A percentile compares a stretch with the other conserved stretches of the same genome.
phyloP scores from a whole-genome alignment of 2,797 vertebrate species.

The Tolypeutes matacus region DNA sequence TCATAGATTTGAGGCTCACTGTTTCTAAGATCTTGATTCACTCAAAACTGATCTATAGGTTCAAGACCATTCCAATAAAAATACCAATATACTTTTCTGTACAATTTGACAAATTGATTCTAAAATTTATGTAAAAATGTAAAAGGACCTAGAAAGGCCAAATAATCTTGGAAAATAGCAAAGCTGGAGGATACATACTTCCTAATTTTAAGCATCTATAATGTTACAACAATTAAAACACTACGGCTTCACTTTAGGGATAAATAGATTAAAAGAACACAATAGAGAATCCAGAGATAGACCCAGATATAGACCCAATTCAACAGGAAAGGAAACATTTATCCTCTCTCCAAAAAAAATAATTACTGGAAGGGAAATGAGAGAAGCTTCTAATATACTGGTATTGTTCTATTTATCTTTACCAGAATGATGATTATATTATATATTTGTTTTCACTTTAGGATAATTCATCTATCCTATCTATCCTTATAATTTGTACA shows the following conservation, averaged over 20 bases:
- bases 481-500: not conserved
- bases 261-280: not conserved
- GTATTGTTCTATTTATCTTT: not conserved
- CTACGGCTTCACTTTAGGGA: not conserved
- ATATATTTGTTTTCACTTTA: not conserved
- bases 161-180: not conserved
- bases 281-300: not conserved
- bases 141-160: not conserved
- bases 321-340: not conserved
- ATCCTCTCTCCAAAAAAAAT: not conserved
- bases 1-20: not conserved
- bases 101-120: not conserved
- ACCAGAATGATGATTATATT: not conserved
- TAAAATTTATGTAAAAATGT: not conserved
- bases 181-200: not conserved
- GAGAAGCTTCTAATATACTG: slow-evolving; percentile 1
- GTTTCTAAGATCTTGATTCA: not conserved
- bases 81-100: not conserved
- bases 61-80: not conserved
- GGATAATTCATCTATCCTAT: not conserved
- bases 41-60: not conserved
- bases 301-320: not conserved
- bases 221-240: not conserved
- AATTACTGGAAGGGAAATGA: not conserved
- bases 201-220: not conserved